A percentile compares a stretch with the other conserved stretches of the same genome.
These are phyloP conservation scores for Aphidius gifuensis DNA, from an alignment of 1,140 invertebrate genomes.

Conservation along the genomic window DNA sequence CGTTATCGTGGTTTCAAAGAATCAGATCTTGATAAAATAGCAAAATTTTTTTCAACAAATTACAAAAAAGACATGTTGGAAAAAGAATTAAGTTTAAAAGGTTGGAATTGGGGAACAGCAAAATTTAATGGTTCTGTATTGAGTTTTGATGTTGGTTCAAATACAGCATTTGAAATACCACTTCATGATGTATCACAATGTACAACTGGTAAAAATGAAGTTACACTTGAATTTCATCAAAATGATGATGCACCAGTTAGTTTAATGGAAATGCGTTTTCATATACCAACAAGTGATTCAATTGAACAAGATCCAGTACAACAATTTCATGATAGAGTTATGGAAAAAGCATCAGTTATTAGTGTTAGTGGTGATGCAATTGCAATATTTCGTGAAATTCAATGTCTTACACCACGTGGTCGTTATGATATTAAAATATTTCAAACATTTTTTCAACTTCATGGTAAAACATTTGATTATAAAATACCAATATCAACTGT, in stretches of 20 bases:
- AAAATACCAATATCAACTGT: conserved; percentile 98
- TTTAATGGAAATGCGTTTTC: conserved; percentile 96
- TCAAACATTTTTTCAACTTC: conserved; percentile 94
- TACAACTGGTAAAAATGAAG: conserved; percentile 97
- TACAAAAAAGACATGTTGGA: conserved; percentile 85
- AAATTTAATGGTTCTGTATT: conserved; percentile 90
- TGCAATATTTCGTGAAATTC: conserved; percentile 93
- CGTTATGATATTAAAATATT: conserved; percentile 99
- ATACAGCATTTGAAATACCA: conserved; percentile 94
- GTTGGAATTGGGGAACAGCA: conserved; percentile 98
- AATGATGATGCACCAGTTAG: conserved; percentile 98
- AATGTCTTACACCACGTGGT: conserved; percentile 98
- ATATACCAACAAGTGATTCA: conserved; percentile 86
- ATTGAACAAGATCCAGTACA: conserved; percentile 88
- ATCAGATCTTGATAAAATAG: conserved; percentile 78
- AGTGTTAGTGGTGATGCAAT: conserved; percentile 97
- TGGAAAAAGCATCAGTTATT: conserved; percentile 96
- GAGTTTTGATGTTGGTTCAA: conserved; percentile 87
- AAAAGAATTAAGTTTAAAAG: conserved; percentile 91
- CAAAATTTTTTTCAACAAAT: conserved; percentile 80
- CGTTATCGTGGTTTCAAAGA: conserved; percentile 95
- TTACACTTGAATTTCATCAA: conserved; percentile 97
- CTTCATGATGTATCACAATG: conserved; percentile 94
- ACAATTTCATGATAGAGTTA: conserved; percentile 92
- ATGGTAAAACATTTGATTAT: conserved; percentile 99